phyloP scores from a whole-genome alignment of 2,888 invertebrate genomes.

The Cylloceria caligata region DNA sequence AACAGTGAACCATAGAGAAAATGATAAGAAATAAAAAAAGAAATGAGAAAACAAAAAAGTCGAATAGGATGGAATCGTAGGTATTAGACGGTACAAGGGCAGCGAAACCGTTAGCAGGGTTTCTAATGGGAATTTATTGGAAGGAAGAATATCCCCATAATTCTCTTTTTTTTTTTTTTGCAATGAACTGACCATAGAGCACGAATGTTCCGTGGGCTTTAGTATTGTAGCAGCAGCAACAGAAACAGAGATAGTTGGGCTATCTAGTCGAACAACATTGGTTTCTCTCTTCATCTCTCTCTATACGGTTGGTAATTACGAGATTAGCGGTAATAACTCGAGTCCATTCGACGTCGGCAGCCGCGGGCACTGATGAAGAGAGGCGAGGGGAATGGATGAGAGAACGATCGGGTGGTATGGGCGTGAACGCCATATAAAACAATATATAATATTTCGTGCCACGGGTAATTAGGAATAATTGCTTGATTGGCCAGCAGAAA shows the following conservation, averaged over 20 bases:
- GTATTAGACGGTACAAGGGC: conserved; percentile 49
- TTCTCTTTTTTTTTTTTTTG: conserved; percentile 37
- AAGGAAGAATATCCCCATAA: conserved; percentile 47
- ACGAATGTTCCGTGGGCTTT: conserved; percentile 43
- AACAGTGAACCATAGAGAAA: too few relatives aligned
- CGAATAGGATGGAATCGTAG: conserved; percentile 43
- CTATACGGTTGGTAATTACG: conserved; percentile 76
- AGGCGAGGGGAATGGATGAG: conserved; percentile 23
- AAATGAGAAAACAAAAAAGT: conserved; percentile 18
- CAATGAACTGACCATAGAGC: conserved; percentile 31
- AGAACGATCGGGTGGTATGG: conserved; percentile 57
- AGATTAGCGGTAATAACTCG: conserved; percentile 76
- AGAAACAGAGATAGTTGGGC: conserved; percentile 19
- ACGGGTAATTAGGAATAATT: conserved; percentile 80
- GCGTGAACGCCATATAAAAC: conserved; percentile 67
- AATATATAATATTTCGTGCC: conserved; percentile 76
- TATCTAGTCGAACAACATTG: conserved; percentile 33
- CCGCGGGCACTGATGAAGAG: conserved; percentile 62
- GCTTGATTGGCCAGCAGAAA: conserved; percentile 76
- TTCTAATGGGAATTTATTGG: conserved; percentile 70
- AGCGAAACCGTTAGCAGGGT: conserved; percentile 62
- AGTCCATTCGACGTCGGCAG: conserved; percentile 66
- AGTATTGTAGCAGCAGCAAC: conserved; percentile 12
- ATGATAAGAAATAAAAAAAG: neutral
- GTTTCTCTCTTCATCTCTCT: conserved; percentile 68